Conservation (phyloP, 1,140 invertebrate species). For the Leptinotarsa lineolata region DNA sequence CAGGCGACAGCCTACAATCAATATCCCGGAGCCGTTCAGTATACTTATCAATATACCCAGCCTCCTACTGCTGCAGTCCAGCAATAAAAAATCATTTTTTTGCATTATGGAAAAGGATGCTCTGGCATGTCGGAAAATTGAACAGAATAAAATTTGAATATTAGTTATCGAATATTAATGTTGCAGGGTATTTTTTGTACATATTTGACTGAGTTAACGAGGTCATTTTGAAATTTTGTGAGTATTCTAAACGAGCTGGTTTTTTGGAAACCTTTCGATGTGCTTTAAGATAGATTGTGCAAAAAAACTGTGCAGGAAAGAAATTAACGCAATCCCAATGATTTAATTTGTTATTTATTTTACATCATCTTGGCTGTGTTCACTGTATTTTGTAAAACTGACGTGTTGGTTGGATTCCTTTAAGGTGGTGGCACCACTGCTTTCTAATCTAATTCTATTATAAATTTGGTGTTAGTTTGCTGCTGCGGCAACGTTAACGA, state of each 20-base stretch:
- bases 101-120: background rate
- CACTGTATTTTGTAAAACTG: background rate
- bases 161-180: conserved; percentile 1
- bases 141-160: conserved; percentile 2
- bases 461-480: conserved; percentile 22
- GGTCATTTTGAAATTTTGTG: background rate
- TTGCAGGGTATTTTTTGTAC: conserved; percentile 13
- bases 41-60: conserved; percentile 60
- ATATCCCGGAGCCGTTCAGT: conserved; percentile 50
- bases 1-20: conserved; percentile 60
- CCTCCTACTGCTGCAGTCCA: conserved; percentile 54
- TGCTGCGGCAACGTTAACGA: conserved; percentile 14
- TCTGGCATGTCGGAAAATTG: conserved; percentile 12
- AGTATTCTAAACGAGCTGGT: background rate
- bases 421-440: conserved; percentile 14
- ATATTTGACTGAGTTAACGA: background rate
- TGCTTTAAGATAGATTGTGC: background rate
- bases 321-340: background rate
- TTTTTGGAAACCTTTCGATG: background rate
- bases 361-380: background rate
- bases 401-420: conserved; percentile 4
- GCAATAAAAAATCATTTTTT: conserved; percentile 44
- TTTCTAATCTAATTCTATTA: conserved; percentile 11
- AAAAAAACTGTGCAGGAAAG: background rate
- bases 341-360: background rate